Base-by-base conservation (phyloP, 2,888 invertebrate genomes). In the Rhyacophila evoluta region DNA sequence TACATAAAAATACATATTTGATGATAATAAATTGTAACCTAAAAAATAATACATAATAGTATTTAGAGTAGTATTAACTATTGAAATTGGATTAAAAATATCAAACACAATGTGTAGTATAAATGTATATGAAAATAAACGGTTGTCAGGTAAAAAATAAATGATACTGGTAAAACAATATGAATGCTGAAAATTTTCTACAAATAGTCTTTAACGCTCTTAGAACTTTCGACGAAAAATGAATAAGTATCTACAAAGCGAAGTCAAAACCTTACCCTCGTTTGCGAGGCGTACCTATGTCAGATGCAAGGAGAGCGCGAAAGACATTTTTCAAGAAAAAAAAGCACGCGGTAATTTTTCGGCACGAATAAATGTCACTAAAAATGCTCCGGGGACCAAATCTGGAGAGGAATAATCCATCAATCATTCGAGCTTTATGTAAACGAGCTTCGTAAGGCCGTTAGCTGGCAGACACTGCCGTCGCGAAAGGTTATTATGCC, bases 371-470 rank as follows among this genome's bases (percentile, higher is more conserved):
- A 79, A 79, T 76, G 76, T 76, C 79, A 79, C 79, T 72, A 39
- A 76, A 79, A 73, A 70, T 25, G 41, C 36, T 73, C 39, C 25
- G 37, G 67, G 55, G 55, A 29, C 12, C 19, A 75, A 72, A 70
- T 55, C 41, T 71, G 25, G 69, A 28, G 67, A 55, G 67, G 71
- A 75, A 41, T 36, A 38, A 27, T 76, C 73, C 79, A 76, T 79
- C 79, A 72, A 79, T 79, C 79, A 79, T 76, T 39, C 36, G 37
- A 75, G 78, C 71, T 67, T 70, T 75, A 78, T 78, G 78, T 71
- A 77, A 79, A 79, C 79, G 75, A 79, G 76, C 39, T 74, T 71
- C 27, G 27, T 37, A 77, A 39, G 74, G 74, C 41, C 38, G 69
- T 41, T 68, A 37, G 67, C 28, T 37, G 27, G 39, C 38, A 70